Conservation (phyloP, 2,797 vertebrate species). For the Rhinoraja longicauda region DNA sequence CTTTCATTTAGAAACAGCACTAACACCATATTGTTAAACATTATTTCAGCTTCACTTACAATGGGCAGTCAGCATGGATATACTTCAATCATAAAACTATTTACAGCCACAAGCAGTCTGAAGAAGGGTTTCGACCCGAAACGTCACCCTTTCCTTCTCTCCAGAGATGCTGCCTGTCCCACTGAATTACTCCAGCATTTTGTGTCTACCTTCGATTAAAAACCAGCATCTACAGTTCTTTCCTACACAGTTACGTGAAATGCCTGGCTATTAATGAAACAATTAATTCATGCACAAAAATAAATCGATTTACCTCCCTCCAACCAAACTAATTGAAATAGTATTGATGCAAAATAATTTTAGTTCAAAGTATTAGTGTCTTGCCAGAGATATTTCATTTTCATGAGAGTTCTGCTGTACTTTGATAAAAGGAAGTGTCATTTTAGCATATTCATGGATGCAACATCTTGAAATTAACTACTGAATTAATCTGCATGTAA, state of each 20-base stretch:
- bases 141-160: too few relatives aligned
- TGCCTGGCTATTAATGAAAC: neutral
- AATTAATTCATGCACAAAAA: conserved; percentile 3
- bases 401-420: neutral
- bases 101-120: neutral
- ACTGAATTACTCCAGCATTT: too few relatives aligned
- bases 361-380: neutral
- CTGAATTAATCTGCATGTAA: neutral
- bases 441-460: neutral
- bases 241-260: neutral
- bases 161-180: too few relatives aligned
- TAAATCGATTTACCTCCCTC: neutral
- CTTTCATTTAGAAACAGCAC: neutral
- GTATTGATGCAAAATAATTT: neutral
- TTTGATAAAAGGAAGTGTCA: neutral
- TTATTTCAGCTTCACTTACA: neutral
- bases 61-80: neutral
- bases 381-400: neutral
- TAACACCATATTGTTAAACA: neutral
- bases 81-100: conserved; percentile 6
- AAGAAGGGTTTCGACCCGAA: too few relatives aligned
- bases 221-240: too few relatives aligned
- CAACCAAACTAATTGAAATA: neutral
- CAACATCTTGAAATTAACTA: neutral
- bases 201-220: too few relatives aligned